Evolutionary conservation across 2,888 invertebrate species (phyloP).

Genomic region (Ceratothoa steindachneri): DNA sequence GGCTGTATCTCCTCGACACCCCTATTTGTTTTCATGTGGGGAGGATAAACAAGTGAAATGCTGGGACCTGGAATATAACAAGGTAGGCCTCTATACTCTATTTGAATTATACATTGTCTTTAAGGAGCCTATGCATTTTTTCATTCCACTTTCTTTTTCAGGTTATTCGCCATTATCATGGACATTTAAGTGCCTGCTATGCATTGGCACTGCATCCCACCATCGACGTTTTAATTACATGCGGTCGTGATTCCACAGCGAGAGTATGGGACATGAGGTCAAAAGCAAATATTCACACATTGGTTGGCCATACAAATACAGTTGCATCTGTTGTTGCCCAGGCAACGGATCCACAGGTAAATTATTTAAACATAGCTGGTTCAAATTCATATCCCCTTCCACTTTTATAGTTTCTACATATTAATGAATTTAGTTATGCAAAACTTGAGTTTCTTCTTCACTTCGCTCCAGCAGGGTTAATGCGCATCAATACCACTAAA

Average conservation of each 20-base stretch:
- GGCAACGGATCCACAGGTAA: slow-evolving; percentile 83
- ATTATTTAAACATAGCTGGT: not conserved
- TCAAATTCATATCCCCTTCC: not conserved
- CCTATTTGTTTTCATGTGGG: slow-evolving; percentile 96
- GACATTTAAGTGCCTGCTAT: slow-evolving; percentile 95
- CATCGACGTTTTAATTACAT: slow-evolving; percentile 88
- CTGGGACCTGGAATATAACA: slow-evolving; percentile 99
- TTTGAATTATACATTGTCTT: not conserved
- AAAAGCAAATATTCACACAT: slow-evolving; percentile 95
- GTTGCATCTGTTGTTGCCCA: slow-evolving; percentile 92
- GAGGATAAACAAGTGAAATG: slow-evolving; percentile 99
- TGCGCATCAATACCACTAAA: no score
- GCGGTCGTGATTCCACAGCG: slow-evolving; percentile 92
- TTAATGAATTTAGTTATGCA: not conserved
- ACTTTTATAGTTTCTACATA: not conserved
- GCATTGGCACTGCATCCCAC: slow-evolving; percentile 88
- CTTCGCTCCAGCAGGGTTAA: not conserved
- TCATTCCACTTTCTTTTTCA: slow-evolving; percentile 52
- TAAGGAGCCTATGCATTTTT: no score
- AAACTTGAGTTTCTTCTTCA: not conserved
- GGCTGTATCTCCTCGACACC: slow-evolving; percentile 88
- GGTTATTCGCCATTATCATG: slow-evolving; percentile 97
- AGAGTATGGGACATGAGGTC: slow-evolving; percentile 98
- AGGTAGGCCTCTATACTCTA: slow-evolving; percentile 58
- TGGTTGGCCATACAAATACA: slow-evolving; percentile 94